Conservation (phyloP, 1,140 invertebrate species). For the Drosophila miranda region DNA sequence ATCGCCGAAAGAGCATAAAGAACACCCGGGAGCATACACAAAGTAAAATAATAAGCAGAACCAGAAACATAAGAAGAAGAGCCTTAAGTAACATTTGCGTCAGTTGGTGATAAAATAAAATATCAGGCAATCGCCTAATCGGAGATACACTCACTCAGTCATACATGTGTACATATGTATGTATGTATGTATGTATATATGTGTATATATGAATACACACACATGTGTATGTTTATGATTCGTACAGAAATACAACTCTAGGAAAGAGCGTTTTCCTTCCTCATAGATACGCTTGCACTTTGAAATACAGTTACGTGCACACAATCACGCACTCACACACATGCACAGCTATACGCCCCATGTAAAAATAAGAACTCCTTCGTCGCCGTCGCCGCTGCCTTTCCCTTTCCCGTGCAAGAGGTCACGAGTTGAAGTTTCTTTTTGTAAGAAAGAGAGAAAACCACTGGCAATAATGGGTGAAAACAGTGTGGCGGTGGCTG, state of each 20-base stretch:
- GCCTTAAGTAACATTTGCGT: slow-evolving; percentile 62
- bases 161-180: not conserved
- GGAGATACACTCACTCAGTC: slow-evolving; percentile 36
- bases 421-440: slow-evolving; percentile 77
- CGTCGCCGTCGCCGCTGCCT: not conserved
- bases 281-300: slow-evolving; percentile 66
- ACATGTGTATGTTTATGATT: slow-evolving; percentile 29
- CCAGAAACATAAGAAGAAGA: slow-evolving; percentile 10
- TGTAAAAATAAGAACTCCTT: slow-evolving; percentile 72
- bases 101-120: slow-evolving; percentile 48
- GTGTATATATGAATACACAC: slow-evolving; percentile 15
- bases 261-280: slow-evolving; percentile 33
- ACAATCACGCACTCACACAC: slow-evolving; percentile 29
- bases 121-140: slow-evolving; percentile 58
- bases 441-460: slow-evolving; percentile 15
- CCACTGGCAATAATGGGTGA: slow-evolving; percentile 18
- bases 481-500: slow-evolving; percentile 26
- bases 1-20: no score
- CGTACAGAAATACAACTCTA: slow-evolving; percentile 15
- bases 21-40: no score
- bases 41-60: not conserved
- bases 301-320: slow-evolving; percentile 74
- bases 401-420: slow-evolving; percentile 43
- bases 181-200: slow-evolving; percentile 11
- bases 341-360: slow-evolving; percentile 31